A percentile compares a stretch with the other conserved stretches of the same genome.
Evolutionary conservation across 2,888 invertebrate genomes (phyloP).

Genomic region (Plagodis pulveraria): DNA sequence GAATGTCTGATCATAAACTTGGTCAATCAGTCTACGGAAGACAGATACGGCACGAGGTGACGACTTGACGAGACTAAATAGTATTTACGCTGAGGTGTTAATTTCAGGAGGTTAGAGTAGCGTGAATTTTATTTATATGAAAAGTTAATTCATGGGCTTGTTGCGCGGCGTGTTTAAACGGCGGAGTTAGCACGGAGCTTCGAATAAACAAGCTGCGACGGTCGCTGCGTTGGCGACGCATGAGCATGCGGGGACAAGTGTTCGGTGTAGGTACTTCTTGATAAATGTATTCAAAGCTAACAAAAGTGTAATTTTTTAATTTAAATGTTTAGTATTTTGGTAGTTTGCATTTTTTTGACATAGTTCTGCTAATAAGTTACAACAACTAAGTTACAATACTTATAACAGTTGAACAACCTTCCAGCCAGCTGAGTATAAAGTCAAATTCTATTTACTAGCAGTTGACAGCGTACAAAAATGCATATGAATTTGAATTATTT

Average conservation of each 20-base stretch:
- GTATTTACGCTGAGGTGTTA: slow-evolving; percentile 83
- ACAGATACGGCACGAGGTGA: slow-evolving; percentile 69
- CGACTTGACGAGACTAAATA: slow-evolving; percentile 76
- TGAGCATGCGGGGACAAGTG: not conserved
- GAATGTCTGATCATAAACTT: slow-evolving; percentile 53
- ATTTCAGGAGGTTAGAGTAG: slow-evolving; percentile 84
- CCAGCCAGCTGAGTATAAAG: too few species aligned
- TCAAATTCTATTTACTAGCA: too few species aligned
- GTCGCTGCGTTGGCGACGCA: slow-evolving; percentile 13
- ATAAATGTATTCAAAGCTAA: too few species aligned
- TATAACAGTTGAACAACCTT: too few species aligned
- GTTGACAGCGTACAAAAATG: too few species aligned
- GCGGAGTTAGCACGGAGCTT: slow-evolving; percentile 79
- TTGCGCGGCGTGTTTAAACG: slow-evolving; percentile 83
- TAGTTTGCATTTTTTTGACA: too few species aligned
- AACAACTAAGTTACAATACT: too few species aligned
- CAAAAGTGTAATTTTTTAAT: too few species aligned
- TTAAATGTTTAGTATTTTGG: too few species aligned
- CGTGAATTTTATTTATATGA: slow-evolving; percentile 86
- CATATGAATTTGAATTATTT: too few species aligned
- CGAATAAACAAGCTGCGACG: slow-evolving; percentile 70
- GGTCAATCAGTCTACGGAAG: slow-evolving; percentile 48
- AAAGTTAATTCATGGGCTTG: slow-evolving; percentile 83
- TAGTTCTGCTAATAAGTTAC: too few species aligned
- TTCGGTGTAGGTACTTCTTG: too few species aligned